phyloP scores from a whole-genome alignment of 30 jellyfish, hydroid and myxozoan genomes.

The Thelohanellus kitauei region DNA sequence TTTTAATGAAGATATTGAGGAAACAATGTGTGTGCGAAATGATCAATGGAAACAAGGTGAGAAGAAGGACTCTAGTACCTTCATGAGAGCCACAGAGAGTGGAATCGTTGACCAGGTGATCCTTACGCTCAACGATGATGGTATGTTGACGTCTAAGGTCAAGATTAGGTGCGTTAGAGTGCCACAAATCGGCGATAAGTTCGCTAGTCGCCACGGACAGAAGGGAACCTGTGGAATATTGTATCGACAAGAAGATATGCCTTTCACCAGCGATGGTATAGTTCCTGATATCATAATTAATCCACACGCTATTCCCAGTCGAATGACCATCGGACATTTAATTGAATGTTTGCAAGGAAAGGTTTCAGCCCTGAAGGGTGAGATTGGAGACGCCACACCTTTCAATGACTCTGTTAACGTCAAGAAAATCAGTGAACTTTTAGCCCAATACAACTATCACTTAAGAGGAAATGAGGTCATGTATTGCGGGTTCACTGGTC shows the following conservation, averaged over 20 bases:
- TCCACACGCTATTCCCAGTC: slow-evolving; percentile 99
- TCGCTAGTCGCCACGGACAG: slow-evolving; percentile 99
- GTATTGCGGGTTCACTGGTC: slow-evolving; percentile 79
- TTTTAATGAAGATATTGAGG: slow-evolving; percentile 66
- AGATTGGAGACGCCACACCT: slow-evolving; percentile 98
- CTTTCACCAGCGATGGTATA: slow-evolving; percentile 89
- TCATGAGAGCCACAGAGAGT: slow-evolving; percentile 75
- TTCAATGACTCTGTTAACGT: slow-evolving; percentile 91
- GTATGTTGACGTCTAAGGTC: slow-evolving; percentile 56
- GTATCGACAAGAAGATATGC: slow-evolving; percentile 98
- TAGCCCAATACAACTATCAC: slow-evolving; percentile 73
- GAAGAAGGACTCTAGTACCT: slow-evolving; percentile 74
- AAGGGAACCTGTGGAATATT: slow-evolving; percentile 96
- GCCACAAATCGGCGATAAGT: slow-evolving; percentile 93
- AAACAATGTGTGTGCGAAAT: slow-evolving; percentile 3
- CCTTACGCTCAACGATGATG: slow-evolving; percentile 79
- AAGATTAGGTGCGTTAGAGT: slow-evolving; percentile 79
- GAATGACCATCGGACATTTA: slow-evolving; percentile 98
- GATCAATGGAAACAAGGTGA: neutral
- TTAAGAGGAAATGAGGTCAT: slow-evolving; percentile 93
- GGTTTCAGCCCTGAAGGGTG: slow-evolving; percentile 98
- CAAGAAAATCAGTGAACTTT: slow-evolving; percentile 42
- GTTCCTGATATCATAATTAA: slow-evolving; percentile 77
- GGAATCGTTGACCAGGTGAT: slow-evolving; percentile 95
- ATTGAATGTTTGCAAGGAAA: slow-evolving; percentile 88